Evolutionary conservation across 2,113 vertebrate species (phyloP).

Genomic region (Platysternon megacephalum): DNA sequence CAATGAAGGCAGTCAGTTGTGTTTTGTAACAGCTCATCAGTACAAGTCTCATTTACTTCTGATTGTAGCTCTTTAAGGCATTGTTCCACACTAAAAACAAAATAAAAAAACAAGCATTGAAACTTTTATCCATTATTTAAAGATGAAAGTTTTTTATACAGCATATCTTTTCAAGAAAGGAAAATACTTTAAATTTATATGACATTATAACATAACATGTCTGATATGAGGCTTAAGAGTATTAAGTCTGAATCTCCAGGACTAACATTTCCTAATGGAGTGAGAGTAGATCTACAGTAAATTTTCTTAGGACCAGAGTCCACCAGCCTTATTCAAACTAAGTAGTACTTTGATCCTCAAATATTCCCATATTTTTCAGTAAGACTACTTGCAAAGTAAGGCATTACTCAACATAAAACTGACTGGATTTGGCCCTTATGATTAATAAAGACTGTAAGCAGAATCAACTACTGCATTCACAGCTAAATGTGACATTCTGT

Average conservation of each 20-base stretch:
- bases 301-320: not conserved
- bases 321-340: not conserved
- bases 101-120: not conserved
- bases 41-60: constrained; percentile 81
- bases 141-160: not conserved
- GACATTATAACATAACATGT: not conserved
- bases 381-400: not conserved
- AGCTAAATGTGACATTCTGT: constrained; percentile 9
- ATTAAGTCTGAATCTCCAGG: not conserved
- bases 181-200: not conserved
- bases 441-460: constrained; percentile 19
- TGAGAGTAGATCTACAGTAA: not conserved
- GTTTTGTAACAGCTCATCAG: constrained; percentile 78
- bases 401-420: not conserved
- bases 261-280: not conserved
- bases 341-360: not conserved
- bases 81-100: constrained; percentile 85
- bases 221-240: not conserved
- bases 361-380: not conserved
- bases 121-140: not conserved
- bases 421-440: not conserved
- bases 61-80: constrained; percentile 87
- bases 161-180: not conserved
- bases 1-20: constrained; percentile 85
- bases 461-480: not conserved